A percentile compares a stretch with the other conserved stretches of the same genome.
phyloP scores from a whole-genome alignment of 2,113 vertebrate species.

The Tenebrosternarchus preto region DNA sequence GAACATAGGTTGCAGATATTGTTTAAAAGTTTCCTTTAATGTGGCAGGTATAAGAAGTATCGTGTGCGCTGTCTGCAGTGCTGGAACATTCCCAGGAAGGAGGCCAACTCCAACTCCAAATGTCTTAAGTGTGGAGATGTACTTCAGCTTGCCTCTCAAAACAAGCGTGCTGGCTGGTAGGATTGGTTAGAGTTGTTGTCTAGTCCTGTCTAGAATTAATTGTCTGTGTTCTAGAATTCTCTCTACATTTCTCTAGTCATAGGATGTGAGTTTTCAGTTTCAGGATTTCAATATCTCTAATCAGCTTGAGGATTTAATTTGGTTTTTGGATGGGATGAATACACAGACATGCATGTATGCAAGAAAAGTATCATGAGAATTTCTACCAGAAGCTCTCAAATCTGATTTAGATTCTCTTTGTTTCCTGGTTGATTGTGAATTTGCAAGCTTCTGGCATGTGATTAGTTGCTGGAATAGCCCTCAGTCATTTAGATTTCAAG shows the following conservation, averaged over 20 bases:
- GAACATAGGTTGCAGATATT: not conserved
- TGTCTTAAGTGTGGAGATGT: constrained; percentile 81
- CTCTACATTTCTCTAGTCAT: not conserved
- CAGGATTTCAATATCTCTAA: not conserved
- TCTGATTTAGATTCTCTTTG: not conserved
- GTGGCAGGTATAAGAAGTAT: constrained; percentile 88
- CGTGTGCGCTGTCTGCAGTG: constrained; percentile 81
- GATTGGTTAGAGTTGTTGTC: not conserved
- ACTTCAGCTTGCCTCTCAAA: constrained; percentile 63
- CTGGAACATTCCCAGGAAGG: constrained; percentile 88
- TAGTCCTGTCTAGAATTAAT: not conserved
- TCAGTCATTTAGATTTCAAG: not conserved
- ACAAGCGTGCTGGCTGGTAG: constrained; percentile 65
- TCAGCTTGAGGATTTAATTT: not conserved
- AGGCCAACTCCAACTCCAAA: constrained; percentile 73
- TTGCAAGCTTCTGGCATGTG: not conserved
- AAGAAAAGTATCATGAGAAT: not conserved
- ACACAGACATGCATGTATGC: not conserved
- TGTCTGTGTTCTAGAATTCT: not conserved
- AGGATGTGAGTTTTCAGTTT: not conserved
- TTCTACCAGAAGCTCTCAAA: not conserved
- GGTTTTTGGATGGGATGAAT: not conserved
- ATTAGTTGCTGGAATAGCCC: not conserved
- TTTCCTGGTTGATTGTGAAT: not conserved
- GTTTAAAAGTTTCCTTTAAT: not conserved